phyloP scores from a whole-genome alignment of 2,113 vertebrate genomes.

The Aspiorhynchus laticeps region DNA sequence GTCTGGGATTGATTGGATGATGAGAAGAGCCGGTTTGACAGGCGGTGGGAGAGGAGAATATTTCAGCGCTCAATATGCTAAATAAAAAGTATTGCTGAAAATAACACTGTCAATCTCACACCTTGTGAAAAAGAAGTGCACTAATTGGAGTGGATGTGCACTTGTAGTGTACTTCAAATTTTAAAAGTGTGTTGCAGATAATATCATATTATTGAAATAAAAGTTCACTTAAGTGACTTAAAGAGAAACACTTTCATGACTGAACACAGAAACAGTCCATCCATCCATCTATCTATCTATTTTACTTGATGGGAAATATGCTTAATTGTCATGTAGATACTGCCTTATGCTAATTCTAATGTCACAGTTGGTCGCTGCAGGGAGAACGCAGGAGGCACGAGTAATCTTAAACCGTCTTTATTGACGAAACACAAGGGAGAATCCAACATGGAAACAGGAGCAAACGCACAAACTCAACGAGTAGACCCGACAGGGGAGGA shows the following conservation, averaged over 20 bases:
- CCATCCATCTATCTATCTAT: too few relatives aligned
- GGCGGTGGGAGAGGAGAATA: not conserved
- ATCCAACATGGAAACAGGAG: too few relatives aligned
- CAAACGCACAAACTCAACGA: too few relatives aligned
- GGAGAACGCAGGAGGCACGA: too few relatives aligned
- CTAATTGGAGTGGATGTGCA: not conserved
- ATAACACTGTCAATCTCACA: not conserved
- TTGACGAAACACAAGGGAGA: too few relatives aligned
- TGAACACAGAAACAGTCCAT: not conserved
- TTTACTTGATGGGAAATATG: too few relatives aligned
- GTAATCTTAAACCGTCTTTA: too few relatives aligned
- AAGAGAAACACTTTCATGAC: not conserved
- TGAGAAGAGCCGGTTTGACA: not conserved
- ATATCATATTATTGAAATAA: not conserved
- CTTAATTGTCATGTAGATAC: too few relatives aligned
- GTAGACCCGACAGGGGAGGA: too few relatives aligned
- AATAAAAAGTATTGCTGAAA: not conserved
- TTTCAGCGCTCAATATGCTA: not conserved
- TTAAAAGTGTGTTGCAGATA: not conserved
- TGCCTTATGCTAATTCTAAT: too few relatives aligned
- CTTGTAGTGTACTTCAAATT: not conserved
- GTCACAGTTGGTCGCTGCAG: too few relatives aligned
- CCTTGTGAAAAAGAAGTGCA: not conserved
- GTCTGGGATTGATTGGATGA: not conserved
- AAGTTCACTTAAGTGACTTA: not conserved